Base-by-base conservation (phyloP, 2,797 vertebrate genomes). In the Propithecus deckenii region DNA sequence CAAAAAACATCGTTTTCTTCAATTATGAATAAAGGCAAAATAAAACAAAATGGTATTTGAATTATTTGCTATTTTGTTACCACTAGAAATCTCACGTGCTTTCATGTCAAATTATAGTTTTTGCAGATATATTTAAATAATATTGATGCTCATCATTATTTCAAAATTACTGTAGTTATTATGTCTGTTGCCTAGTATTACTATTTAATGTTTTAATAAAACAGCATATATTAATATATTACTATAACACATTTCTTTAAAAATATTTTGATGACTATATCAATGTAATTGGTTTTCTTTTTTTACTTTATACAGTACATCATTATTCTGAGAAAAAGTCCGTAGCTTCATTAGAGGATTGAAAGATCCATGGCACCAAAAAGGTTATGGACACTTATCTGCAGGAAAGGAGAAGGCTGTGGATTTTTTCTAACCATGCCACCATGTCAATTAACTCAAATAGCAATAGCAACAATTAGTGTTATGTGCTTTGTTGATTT, bases 171-270 rank as follows among this genome's bases (percentile, higher is more conserved):
- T 61, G 28, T 72, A 86, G 35, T 38, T 35, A n/a, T 57, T 81
- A 17, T 63, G 22, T 50, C 25, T 92, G 1, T 84, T 57, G 28
- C 23, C 76, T 80, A 87, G 20, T 65, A 61, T 71, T 89, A 83
- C 48, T 94, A 55, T 85, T 76, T 89, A 84, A 78, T 57, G 4
- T 79, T 69, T 79, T 59, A 87, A 57, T 80, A 59, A 87, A 93
- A 83, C 41, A 55, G 9, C 22, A 72, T 81, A 63, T 38, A 55
- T 55, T 22, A 55, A 22, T 55, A 48, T 30, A 63, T 61, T 75
- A 52, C 59, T 79, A 2, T 50, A 84, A 71, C 32, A 93, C n/a
- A 43, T 78, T 55, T 79, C 7, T 41, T 57, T 55, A 28, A 93
- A 84, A 95, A 35, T 63, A 67, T 55, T 88, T 96, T 93, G 25